Evolutionary conservation across 1,140 invertebrate genomes (phyloP).

Genomic region (Pseudomyrmex gracilis): DNA sequence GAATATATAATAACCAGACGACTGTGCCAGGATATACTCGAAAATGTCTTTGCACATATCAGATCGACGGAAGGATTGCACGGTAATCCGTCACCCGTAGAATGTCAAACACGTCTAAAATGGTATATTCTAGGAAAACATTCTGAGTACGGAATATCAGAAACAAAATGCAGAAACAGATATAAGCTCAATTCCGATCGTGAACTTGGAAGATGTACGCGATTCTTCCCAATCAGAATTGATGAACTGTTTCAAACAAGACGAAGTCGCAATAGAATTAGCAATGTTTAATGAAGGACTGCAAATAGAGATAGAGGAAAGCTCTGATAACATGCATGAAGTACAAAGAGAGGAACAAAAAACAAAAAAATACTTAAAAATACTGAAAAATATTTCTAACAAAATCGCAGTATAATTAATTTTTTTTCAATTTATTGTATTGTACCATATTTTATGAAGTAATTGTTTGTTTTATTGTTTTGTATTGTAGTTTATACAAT

Average conservation of each 20-base stretch:
- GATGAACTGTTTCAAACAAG: neutral
- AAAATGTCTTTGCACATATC: neutral
- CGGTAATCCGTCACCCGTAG: neutral
- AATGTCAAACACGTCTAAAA: neutral
- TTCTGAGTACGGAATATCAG: neutral
- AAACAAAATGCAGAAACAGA: neutral
- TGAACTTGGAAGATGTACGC: neutral
- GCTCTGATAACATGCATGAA: too few relatives aligned
- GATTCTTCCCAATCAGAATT: neutral
- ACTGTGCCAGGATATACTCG: neutral
- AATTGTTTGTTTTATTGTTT: too few relatives aligned
- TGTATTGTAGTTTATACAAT: too few relatives aligned
- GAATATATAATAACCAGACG: neutral
- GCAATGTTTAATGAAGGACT: neutral
- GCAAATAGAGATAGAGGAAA: too few relatives aligned
- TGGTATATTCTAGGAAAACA: neutral
- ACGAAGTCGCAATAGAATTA: neutral
- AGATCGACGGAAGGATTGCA: neutral
- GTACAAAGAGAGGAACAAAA: too few relatives aligned
- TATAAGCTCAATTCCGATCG: neutral
- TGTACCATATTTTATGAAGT: too few relatives aligned
- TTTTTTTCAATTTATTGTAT: too few relatives aligned
- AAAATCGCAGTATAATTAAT: too few relatives aligned
- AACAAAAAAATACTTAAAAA: too few relatives aligned
- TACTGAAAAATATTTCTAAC: too few relatives aligned